Conservation (phyloP, 1,140 invertebrate species). For the Mercenaria mercenaria region DNA sequence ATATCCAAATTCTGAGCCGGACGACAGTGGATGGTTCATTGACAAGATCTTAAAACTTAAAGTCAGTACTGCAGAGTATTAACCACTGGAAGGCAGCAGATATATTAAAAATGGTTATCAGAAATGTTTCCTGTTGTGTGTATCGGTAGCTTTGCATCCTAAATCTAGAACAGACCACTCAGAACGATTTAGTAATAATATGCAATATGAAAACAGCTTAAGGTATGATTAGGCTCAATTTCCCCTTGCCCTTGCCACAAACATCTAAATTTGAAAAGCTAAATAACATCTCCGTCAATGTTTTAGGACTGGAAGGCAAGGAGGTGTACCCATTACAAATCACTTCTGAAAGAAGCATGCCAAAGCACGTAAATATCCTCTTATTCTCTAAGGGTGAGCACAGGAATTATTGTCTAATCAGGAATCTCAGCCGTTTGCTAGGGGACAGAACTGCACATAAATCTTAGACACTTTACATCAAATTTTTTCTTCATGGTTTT, state of each 20-base stretch:
- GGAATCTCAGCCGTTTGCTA: conserved; percentile 55
- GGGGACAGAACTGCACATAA: conserved; percentile 49
- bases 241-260: conserved; percentile 25
- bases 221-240: not conserved
- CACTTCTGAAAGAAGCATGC: not conserved
- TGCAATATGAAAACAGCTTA: conserved; percentile 32
- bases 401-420: conserved; percentile 45
- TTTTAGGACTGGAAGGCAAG: conserved; percentile 41
- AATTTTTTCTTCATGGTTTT: conserved; percentile 62
- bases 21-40: conserved; percentile 43
- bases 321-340: conserved; percentile 36
- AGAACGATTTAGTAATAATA: conserved; percentile 28
- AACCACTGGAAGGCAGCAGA: conserved; percentile 51
- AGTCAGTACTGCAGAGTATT: conserved; percentile 28
- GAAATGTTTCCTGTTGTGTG: conserved; percentile 56
- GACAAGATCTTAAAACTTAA: conserved; percentile 54
- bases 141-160: not conserved
- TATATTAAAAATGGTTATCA: conserved; percentile 36
- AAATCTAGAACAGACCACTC: not conserved
- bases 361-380: too few relatives aligned
- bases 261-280: conserved; percentile 29
- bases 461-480: conserved; percentile 34
- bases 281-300: conserved; percentile 55
- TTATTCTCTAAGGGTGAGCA: not conserved
- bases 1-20: conserved; percentile 58